These are phyloP conservation scores for Pan troglodytes DNA, from an alignment of 2,113 vertebrate genomes.

Conservation along the genomic window DNA sequence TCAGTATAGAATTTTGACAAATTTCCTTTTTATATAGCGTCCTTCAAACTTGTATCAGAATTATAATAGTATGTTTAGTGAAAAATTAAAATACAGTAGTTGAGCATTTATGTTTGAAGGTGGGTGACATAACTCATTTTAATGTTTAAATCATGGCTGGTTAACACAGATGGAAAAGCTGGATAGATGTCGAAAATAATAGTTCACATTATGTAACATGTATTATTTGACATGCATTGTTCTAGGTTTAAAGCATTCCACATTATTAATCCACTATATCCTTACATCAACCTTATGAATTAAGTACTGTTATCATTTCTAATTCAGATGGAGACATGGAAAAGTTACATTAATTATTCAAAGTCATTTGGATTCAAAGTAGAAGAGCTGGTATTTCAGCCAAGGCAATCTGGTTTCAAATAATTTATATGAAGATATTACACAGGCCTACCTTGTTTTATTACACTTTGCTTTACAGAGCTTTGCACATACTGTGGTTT, in stretches of 20 bases:
- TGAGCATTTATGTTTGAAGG: background rate
- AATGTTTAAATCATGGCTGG: background rate
- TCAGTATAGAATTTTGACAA: background rate
- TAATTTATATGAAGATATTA: background rate
- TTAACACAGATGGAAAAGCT: background rate
- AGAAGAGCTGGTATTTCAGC: background rate
- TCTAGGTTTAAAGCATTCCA: background rate
- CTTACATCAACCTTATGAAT: background rate
- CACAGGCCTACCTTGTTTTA: background rate
- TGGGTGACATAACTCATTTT: background rate
- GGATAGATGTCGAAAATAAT: background rate
- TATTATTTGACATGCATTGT: background rate
- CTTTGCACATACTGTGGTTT: background rate
- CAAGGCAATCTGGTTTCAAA: background rate
- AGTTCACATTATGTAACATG: background rate
- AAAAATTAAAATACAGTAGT: background rate
- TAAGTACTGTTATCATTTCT: background rate
- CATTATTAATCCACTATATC: background rate
- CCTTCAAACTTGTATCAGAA: slow-evolving; percentile 13
- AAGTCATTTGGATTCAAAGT: background rate
- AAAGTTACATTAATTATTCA: background rate
- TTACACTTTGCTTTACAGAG: background rate
- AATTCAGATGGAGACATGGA: background rate
- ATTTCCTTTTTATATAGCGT: background rate
- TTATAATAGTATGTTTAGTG: background rate